phyloP scores from a whole-genome alignment of 1,140 invertebrate species.

The Temnothorax curvispinosus region DNA sequence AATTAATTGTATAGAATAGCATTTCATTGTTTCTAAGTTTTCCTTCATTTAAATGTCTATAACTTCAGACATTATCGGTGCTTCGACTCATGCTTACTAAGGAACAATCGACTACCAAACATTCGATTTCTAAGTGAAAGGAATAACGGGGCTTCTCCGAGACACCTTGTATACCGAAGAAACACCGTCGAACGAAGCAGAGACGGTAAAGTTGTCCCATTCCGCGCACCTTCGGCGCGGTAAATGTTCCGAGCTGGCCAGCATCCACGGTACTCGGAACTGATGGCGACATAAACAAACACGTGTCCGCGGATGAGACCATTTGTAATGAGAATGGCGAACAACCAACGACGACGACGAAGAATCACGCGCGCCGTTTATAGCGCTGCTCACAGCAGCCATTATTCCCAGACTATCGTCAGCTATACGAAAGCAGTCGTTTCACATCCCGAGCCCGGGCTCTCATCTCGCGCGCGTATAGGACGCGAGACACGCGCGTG shows the following conservation, averaged over 20 bases:
- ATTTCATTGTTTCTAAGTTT: neutral
- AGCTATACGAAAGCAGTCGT: constrained; percentile 26
- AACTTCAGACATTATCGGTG: neutral
- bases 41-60: neutral
- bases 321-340: constrained; percentile 73
- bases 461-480: neutral
- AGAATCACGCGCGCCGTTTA: constrained; percentile 44
- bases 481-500: constrained; percentile 1
- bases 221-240: constrained; percentile 51
- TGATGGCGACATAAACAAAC: constrained; percentile 73
- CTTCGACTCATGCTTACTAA: neutral
- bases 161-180: constrained; percentile 23
- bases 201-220: constrained; percentile 67
- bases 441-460: constrained; percentile 16
- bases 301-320: constrained; percentile 70
- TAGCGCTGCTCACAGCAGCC: constrained; percentile 54
- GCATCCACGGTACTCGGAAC: constrained; percentile 57
- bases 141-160: constrained; percentile 12
- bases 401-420: constrained; percentile 52
- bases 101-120: neutral
- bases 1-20: neutral
- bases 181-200: constrained; percentile 16
- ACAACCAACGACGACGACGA: constrained; percentile 31
- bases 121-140: neutral
- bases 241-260: constrained; percentile 65